Conservation (phyloP, 2,888 invertebrate genomes). For the Cremastinae sp. region DNA sequence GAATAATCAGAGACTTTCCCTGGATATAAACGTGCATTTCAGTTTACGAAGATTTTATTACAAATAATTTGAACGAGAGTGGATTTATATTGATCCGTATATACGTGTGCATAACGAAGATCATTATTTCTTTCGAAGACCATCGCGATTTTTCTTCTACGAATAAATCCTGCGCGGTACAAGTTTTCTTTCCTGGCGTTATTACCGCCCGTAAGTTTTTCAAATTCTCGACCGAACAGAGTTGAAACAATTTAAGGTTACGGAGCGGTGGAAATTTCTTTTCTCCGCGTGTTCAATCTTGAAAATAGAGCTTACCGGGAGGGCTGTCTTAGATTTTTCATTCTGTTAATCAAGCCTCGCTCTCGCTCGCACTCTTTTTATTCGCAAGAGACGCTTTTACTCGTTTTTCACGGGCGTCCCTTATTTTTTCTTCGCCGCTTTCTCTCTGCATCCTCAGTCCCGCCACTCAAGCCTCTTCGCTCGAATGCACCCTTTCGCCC, state of each 20-base stretch:
- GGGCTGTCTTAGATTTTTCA: conserved; percentile 60
- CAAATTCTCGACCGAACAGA: not conserved
- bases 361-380: conserved; percentile 31
- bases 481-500: conserved; percentile 24
- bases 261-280: conserved; percentile 14
- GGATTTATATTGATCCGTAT: too few species aligned
- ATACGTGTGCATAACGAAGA: too few species aligned
- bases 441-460: conserved; percentile 16
- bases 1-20: conserved; percentile 31
- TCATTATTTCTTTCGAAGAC: not conserved
- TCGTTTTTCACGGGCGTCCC: conserved; percentile 38
- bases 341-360: conserved; percentile 62
- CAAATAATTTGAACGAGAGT: too few species aligned
- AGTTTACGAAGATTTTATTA: conserved; percentile 8
- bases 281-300: conserved; percentile 5
- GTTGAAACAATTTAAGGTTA: conserved; percentile 12
- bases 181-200: too few species aligned
- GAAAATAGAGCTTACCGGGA: conserved; percentile 4
- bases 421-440: not conserved
- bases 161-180: not conserved
- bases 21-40: conserved; percentile 14
- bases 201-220: not conserved
- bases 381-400: conserved; percentile 5
- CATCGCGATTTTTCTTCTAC: not conserved
- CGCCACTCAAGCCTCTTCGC: conserved; percentile 16